These are phyloP conservation scores for Conopomorpha cramerella DNA, from an alignment of 1,140 invertebrate species.

Conservation along the genomic window DNA sequence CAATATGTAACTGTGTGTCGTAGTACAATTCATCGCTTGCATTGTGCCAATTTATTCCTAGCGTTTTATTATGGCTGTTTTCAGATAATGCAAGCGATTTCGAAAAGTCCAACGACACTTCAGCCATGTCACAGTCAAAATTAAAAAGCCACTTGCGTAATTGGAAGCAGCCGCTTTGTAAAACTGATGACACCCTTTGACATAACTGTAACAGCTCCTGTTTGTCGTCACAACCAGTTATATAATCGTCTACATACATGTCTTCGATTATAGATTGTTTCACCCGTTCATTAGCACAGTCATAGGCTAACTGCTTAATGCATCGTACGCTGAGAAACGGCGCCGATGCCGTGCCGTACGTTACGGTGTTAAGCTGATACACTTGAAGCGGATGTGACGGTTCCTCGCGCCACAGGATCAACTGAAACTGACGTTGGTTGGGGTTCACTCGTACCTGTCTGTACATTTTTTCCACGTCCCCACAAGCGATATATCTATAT, in stretches of 20 bases:
- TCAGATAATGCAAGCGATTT: constrained; percentile 1
- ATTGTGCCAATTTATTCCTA: constrained; percentile 2
- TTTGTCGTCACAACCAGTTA: constrained; percentile 3
- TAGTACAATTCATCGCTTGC: constrained; percentile 3
- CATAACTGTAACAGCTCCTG: background rate
- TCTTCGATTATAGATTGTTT: constrained; percentile 1
- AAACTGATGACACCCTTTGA: too few species aligned
- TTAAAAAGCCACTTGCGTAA: constrained; percentile 11
- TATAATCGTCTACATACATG: constrained; percentile 7
- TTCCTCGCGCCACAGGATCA: constrained; percentile 15
- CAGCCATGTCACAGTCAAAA: background rate
- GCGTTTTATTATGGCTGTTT: constrained; percentile 1
- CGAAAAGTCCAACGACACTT: background rate
- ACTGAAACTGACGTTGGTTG: constrained; percentile 16
- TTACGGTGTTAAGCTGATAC: constrained; percentile 15
- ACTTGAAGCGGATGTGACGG: constrained; percentile 6
- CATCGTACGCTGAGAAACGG: constrained; percentile 9
- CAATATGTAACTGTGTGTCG: constrained; percentile 10
- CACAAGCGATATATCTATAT: constrained; percentile 17
- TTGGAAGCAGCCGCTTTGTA: too few species aligned
- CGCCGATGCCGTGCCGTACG: constrained; percentile 16
- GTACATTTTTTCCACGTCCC: constrained; percentile 33
- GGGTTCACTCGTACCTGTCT: constrained; percentile 17
- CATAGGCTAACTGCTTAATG: constrained; percentile 5
- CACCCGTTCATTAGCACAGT: background rate